Percentiles rank a stretch among this genome's conserved stretches.
Evolutionary conservation across 2,888 invertebrate genomes (phyloP).

Genomic region (Sthenelais limicola): DNA sequence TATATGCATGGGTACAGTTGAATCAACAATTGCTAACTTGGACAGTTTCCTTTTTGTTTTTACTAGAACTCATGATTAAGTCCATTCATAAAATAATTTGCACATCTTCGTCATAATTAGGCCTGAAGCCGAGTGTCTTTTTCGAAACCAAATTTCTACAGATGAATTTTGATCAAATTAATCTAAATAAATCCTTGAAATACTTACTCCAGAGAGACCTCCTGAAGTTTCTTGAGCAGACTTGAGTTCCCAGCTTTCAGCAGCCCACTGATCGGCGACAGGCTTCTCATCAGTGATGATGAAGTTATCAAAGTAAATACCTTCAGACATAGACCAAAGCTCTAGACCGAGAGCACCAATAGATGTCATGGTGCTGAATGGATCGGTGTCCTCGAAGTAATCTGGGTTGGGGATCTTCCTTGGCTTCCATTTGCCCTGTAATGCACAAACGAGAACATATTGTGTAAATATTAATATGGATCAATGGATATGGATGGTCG

Average conservation of each 20-base stretch:
- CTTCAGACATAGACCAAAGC: slow-evolving; percentile 97
- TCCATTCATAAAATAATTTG: too few species aligned
- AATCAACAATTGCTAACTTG: too few species aligned
- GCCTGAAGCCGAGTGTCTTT: too few species aligned
- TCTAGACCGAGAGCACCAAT: slow-evolving; percentile 91
- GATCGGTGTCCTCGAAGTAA: slow-evolving; percentile 90
- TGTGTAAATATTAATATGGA: too few species aligned
- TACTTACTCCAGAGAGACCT: slow-evolving; percentile 47
- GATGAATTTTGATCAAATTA: not conserved
- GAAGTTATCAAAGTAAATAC: slow-evolving; percentile 95
- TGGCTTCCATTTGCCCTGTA: slow-evolving; percentile 75
- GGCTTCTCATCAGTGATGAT: slow-evolving; percentile 87
- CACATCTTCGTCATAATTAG: too few species aligned
- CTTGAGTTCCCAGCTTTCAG: slow-evolving; percentile 88
- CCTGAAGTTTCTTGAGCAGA: slow-evolving; percentile 74
- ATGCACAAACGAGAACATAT: too few species aligned
- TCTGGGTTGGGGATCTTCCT: slow-evolving; percentile 91
- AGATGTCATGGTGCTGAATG: slow-evolving; percentile 73
- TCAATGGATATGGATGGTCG: too few species aligned
- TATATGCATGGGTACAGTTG: too few species aligned
- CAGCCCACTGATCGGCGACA: slow-evolving; percentile 86
- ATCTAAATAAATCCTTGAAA: not conserved
- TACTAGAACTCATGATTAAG: too few species aligned
- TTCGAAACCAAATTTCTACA: too few species aligned
- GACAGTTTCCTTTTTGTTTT: too few species aligned